phyloP scores from a whole-genome alignment of 1,140 invertebrate genomes.

The Diploscapter pachys region DNA sequence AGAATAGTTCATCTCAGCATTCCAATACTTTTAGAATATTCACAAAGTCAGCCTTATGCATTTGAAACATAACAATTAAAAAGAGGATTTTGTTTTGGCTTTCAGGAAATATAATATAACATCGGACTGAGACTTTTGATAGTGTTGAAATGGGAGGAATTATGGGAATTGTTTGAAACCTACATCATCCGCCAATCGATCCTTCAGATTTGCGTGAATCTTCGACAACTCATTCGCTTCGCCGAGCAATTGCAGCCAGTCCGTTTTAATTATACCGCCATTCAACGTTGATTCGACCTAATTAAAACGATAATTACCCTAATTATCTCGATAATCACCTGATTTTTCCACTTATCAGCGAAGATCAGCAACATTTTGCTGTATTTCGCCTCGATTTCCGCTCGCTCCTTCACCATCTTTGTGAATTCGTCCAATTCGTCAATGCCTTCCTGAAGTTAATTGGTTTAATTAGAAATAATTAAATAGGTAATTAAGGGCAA shows the following conservation, averaged over 20 bases:
- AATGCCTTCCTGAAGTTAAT: constrained; percentile 43
- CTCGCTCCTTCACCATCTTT: constrained; percentile 48
- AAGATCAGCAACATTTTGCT: constrained; percentile 37
- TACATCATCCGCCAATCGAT: neutral
- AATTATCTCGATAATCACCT: constrained; percentile 14
- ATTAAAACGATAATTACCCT: neutral
- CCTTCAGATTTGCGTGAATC: neutral
- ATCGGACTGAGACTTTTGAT: neutral
- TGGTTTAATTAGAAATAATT: neutral
- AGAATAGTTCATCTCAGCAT: constrained; percentile 22
- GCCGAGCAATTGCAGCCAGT: neutral
- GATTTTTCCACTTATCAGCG: constrained; percentile 28
- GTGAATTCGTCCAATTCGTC: constrained; percentile 55
- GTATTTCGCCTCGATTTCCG: constrained; percentile 51
- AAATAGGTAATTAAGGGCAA: too few relatives aligned
- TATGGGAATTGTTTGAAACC: neutral
- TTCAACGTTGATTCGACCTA: neutral
- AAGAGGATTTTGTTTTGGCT: neutral
- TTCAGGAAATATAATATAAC: neutral
- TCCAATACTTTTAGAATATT: constrained; percentile 2
- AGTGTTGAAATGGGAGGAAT: neutral
- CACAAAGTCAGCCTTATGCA: constrained; percentile 1
- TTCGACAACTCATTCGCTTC: neutral
- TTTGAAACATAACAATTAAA: constrained; percentile 24
- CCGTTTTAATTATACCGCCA: neutral